These are phyloP conservation scores for Ptilorrhoa leucosticta DNA, from an alignment of 2,113 vertebrate species.

Conservation along the genomic window DNA sequence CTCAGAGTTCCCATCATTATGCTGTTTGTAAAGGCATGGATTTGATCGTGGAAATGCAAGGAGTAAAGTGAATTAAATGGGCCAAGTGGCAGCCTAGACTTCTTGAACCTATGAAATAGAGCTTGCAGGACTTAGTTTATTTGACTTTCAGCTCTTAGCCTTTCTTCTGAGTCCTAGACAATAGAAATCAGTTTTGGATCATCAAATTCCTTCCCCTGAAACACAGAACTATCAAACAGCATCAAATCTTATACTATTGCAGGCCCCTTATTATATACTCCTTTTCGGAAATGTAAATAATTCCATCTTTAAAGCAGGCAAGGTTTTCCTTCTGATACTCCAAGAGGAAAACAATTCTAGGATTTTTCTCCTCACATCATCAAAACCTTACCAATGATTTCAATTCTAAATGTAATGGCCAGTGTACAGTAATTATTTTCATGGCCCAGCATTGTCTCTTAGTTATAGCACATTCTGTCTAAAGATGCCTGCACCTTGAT, in stretches of 20 bases:
- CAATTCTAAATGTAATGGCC: background rate
- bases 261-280: background rate
- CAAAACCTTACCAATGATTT: background rate
- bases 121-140: background rate
- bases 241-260: background rate
- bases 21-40: background rate
- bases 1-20: background rate
- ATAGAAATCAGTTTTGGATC: background rate
- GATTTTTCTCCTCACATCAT: background rate
- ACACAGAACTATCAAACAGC: background rate
- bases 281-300: background rate
- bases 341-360: background rate
- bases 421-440: background rate
- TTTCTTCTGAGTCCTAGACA: background rate
- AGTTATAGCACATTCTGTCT: background rate
- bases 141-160: background rate
- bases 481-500: background rate
- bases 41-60: background rate
- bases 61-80: background rate
- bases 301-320: background rate
- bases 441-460: background rate
- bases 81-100: background rate
- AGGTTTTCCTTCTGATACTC: background rate
- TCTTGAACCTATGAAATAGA: background rate
- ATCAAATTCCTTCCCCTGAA: background rate